Percentiles rank a stretch among this genome's conserved stretches.
These are phyloP conservation scores for Parotocinclus haroldoi DNA, from an alignment of 2,797 vertebrate species.

Conservation along the genomic window DNA sequence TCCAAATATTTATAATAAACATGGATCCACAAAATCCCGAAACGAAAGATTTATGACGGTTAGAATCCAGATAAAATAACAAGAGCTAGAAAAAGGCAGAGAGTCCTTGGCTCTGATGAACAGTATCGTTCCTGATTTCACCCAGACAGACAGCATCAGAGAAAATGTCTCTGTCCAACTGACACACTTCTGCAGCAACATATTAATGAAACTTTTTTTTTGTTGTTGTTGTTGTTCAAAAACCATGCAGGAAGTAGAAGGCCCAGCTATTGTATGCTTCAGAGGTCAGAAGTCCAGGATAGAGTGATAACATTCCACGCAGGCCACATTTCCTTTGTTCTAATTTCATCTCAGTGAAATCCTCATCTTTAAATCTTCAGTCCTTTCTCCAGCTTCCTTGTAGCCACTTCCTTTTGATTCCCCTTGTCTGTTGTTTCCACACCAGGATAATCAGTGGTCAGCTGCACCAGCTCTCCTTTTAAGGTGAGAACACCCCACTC, in stretches of 20 bases:
- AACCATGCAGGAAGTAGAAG: constrained; percentile 37
- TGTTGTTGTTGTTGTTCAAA: too few species aligned
- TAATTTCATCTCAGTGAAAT: constrained; percentile 16
- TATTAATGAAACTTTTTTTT: constrained; percentile 68
- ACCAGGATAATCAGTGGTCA: constrained; percentile 63
- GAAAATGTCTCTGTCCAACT: constrained; percentile 49
- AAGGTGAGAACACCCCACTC: constrained; percentile 74
- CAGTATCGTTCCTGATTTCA: constrained; percentile 22
- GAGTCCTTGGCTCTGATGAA: constrained; percentile 13
- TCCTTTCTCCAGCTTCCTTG: constrained; percentile 40
- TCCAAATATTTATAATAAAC: constrained; percentile 33
- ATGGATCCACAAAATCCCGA: constrained; percentile 24
- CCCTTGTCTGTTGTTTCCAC: constrained; percentile 48
- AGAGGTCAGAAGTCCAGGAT: constrained; percentile 55
- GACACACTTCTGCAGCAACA: constrained; percentile 60
- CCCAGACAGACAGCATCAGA: constrained; percentile 57
- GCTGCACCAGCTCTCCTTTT: constrained; percentile 75
- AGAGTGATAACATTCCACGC: constrained; percentile 37
- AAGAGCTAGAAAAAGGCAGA: constrained; percentile 3
- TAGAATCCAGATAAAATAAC: constrained; percentile 45
- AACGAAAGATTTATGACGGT: constrained; percentile 12
- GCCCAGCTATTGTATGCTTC: constrained; percentile 44
- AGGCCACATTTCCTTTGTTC: constrained; percentile 60
- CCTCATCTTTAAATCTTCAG: constrained; percentile 36
- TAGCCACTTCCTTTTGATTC: constrained; percentile 50